phyloP scores from a whole-genome alignment of 2,888 invertebrate species.

The Diarsia dahlii region DNA sequence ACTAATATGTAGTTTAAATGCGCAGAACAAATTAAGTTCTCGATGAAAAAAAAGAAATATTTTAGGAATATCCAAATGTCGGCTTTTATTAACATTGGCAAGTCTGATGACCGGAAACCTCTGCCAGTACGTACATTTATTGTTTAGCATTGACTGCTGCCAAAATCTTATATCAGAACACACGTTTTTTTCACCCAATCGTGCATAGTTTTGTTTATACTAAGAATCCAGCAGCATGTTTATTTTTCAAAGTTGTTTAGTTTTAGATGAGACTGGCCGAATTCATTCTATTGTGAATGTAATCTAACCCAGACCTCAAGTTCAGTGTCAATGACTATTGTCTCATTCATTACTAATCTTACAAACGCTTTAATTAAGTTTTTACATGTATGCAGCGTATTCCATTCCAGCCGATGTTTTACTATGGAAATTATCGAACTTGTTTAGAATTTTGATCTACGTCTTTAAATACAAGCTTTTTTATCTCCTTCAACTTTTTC shows the following conservation, averaged over 20 bases:
- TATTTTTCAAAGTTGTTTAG: constrained; percentile 28
- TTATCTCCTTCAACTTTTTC: constrained; percentile 6
- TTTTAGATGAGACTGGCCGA: constrained; percentile 21
- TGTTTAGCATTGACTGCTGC: constrained; percentile 70
- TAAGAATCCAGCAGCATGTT: constrained; percentile 12
- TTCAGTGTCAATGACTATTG: constrained; percentile 58
- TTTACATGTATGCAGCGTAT: constrained; percentile 7
- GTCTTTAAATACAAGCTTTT: neutral
- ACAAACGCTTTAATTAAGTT: neutral
- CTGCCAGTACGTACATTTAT: constrained; percentile 60
- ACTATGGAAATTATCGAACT: neutral
- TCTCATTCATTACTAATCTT: constrained; percentile 18
- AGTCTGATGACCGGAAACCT: constrained; percentile 69
- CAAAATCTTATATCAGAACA: constrained; percentile 64
- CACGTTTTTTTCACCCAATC: constrained; percentile 25
- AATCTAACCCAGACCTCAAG: constrained; percentile 31
- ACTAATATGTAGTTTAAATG: constrained; percentile 11
- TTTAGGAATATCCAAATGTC: constrained; percentile 43
- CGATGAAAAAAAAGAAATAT: constrained; percentile 25
- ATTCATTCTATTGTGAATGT: constrained; percentile 25
- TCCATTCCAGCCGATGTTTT: constrained; percentile 6
- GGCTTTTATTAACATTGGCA: constrained; percentile 68
- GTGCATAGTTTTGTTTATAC: constrained; percentile 32
- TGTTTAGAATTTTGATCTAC: neutral
- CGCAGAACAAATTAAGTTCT: constrained; percentile 17